A percentile compares a stretch with the other conserved stretches of the same genome.
Conservation (phyloP, 2,113 vertebrate genomes). For the Lagopus leucura region DNA sequence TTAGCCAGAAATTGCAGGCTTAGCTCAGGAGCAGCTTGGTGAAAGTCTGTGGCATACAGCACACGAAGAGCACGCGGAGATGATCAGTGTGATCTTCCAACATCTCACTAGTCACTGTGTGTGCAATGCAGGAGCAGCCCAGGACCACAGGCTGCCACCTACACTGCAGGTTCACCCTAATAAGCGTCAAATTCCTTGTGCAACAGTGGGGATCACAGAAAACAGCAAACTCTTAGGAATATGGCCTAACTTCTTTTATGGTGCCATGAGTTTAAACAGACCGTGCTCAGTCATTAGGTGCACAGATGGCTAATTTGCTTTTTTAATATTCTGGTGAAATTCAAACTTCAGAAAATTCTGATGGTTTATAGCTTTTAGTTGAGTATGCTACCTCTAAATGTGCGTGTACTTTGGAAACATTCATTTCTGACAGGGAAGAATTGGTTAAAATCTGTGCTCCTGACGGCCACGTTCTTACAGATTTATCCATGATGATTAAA, state of each 20-base stretch:
- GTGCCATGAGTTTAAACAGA: fast-evolving
- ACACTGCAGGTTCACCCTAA: not conserved
- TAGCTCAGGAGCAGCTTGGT: not conserved
- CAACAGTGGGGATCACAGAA: not conserved
- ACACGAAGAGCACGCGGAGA: too few relatives aligned
- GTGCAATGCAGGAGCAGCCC: not conserved
- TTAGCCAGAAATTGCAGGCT: not conserved
- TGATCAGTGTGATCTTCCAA: fast-evolving
- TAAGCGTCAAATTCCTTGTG: fast-evolving
- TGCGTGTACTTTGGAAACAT: not conserved
- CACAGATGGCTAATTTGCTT: fast-evolving
- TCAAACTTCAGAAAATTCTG: not conserved
- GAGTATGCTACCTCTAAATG: fast-evolving
- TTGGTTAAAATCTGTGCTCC: not conserved
- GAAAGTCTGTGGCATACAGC: not conserved
- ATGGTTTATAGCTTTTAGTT: not conserved
- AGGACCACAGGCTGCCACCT: not conserved
- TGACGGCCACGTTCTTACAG: not conserved
- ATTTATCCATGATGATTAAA: not conserved
- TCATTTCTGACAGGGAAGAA: not conserved
- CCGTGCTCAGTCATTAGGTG: not conserved
- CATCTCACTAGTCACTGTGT: not conserved
- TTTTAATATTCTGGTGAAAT: not conserved
- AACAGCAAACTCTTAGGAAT: not conserved
- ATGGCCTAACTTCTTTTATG: fast-evolving